phyloP scores from a whole-genome alignment of 2,113 vertebrate genomes.

The Oostethus manadensis region DNA sequence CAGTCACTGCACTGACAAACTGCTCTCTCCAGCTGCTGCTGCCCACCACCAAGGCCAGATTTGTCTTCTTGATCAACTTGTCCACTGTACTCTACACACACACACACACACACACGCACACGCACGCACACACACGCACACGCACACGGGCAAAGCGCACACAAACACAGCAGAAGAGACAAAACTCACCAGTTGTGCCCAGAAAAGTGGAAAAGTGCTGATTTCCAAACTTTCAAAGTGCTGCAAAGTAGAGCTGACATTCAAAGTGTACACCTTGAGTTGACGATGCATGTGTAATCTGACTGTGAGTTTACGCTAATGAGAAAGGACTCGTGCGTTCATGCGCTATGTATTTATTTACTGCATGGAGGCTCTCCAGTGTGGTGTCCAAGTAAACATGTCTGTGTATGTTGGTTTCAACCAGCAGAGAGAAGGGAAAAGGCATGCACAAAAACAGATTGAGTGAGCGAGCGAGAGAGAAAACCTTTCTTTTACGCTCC shows the following conservation, averaged over 20 bases:
- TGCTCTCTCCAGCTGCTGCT: constrained; percentile 84
- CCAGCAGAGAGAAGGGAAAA: neutral
- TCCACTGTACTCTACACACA: constrained; percentile 75
- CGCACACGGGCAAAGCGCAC: constrained; percentile 19
- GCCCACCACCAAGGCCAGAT: constrained; percentile 79
- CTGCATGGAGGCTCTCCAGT: no score
- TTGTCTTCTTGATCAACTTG: constrained; percentile 83
- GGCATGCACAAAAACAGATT: constrained; percentile 18
- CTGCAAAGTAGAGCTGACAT: no score
- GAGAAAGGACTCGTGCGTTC: no score
- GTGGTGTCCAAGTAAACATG: no score
- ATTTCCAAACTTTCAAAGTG: constrained; percentile 27
- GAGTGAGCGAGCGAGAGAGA: constrained; percentile 7
- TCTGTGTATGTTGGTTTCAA: neutral
- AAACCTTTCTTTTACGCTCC: constrained; percentile 43
- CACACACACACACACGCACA: constrained; percentile 38
- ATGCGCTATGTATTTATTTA: no score
- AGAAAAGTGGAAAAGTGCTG: constrained; percentile 16
- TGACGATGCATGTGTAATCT: no score
- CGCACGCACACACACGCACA: constrained; percentile 21
- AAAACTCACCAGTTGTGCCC: constrained; percentile 32
- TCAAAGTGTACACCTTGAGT: no score
- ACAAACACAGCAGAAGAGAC: constrained; percentile 31
- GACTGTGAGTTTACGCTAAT: no score
- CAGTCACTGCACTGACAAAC: constrained; percentile 79